A percentile compares a stretch with the other conserved stretches of the same genome.
Evolutionary conservation across 2,113 vertebrate species (phyloP).

Genomic region (Crypturellus undulatus): DNA sequence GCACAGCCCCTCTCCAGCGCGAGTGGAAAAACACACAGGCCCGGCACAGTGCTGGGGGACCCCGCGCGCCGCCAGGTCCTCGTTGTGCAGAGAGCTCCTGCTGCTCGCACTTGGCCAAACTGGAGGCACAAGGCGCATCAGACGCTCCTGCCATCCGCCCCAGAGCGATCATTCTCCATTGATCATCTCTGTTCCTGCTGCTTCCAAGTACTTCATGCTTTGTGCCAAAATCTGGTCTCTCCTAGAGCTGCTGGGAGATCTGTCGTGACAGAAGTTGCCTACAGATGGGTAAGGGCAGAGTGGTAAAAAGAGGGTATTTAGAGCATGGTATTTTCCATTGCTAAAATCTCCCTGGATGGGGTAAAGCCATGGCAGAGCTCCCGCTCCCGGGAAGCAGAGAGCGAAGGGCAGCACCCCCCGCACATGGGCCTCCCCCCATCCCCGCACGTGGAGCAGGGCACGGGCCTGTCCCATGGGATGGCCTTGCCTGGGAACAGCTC

Average conservation of each 20-base stretch:
- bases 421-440: background rate
- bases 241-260: background rate
- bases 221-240: background rate
- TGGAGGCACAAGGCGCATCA: background rate
- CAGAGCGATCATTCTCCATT: background rate
- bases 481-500: background rate
- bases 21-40: constrained; percentile 43
- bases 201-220: fast-evolving
- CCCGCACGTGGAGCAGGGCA: fast-evolving
- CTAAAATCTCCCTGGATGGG: background rate
- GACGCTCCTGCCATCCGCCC: background rate
- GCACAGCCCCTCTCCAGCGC: constrained; percentile 18
- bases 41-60: background rate
- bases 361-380: too few relatives aligned
- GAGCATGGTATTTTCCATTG: background rate
- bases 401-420: background rate
- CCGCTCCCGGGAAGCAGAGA: fast-evolving
- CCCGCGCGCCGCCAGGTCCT: background rate
- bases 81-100: background rate
- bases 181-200: background rate
- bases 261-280: background rate
- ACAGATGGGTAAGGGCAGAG: background rate
- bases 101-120: background rate
- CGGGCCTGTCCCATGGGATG: background rate
- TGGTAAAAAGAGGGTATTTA: background rate